phyloP scores from a whole-genome alignment of 2,797 vertebrate species.

The Alouatta caraya region DNA sequence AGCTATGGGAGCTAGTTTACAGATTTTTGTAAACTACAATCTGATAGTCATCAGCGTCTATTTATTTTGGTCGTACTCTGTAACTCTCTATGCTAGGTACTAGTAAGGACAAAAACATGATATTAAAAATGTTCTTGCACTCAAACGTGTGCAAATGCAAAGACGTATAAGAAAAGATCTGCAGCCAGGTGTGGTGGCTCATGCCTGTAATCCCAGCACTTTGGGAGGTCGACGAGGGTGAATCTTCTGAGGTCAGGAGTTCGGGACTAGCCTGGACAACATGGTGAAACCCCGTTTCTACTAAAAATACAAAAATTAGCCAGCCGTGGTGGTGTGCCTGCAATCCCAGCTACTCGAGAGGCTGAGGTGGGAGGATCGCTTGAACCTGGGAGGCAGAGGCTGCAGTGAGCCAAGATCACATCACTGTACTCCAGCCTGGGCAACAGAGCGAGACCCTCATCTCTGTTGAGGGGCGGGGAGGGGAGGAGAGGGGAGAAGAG shows the following conservation, averaged over 20 bases:
- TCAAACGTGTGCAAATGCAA: background rate
- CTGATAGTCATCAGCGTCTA: background rate
- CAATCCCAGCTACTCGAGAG: background rate
- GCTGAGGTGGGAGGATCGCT: background rate
- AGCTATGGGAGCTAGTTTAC: background rate
- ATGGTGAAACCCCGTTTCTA: background rate
- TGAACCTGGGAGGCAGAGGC: background rate
- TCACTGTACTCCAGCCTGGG: background rate
- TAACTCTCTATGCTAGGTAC: background rate
- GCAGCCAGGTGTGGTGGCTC: background rate
- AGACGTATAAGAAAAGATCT: background rate
- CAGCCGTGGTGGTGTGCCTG: background rate
- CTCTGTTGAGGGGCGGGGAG: background rate
- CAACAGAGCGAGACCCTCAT: background rate
- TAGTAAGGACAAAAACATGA: background rate
- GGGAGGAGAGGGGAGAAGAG: rapidly evolving
- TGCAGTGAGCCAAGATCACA: background rate
- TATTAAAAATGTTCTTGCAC: background rate
- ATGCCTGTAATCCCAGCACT: background rate
- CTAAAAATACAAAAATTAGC: background rate
- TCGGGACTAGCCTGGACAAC: background rate
- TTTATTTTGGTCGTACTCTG: background rate
- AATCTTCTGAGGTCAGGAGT: background rate
- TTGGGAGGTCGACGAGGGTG: background rate
- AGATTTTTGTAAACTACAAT: background rate